A percentile compares a stretch with the other conserved stretches of the same genome.
These are phyloP conservation scores for Vireo altiloquus DNA, from an alignment of 2,113 vertebrate genomes.

Conservation along the genomic window DNA sequence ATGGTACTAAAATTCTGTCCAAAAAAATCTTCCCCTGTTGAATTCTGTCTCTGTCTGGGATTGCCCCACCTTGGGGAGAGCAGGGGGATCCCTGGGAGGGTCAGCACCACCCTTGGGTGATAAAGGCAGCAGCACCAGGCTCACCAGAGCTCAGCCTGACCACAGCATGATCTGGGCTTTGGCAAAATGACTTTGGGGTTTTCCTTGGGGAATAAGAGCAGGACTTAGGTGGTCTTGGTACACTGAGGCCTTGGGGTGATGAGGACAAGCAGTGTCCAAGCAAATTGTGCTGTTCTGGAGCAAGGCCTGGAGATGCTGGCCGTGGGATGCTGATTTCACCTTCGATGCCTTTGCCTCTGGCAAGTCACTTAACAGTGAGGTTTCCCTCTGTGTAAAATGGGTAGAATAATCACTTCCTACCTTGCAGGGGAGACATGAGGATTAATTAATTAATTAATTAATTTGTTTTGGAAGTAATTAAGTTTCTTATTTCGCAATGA, in stretches of 20 bases:
- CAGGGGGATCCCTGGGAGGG: not conserved
- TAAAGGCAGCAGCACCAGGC: not conserved
- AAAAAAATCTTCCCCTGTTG: rapidly evolving
- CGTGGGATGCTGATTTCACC: not conserved
- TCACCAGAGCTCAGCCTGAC: not conserved
- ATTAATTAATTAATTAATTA: slow-evolving; percentile 50
- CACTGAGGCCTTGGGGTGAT: rapidly evolving
- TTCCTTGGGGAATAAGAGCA: rapidly evolving
- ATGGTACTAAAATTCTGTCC: not conserved
- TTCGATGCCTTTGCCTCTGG: not conserved
- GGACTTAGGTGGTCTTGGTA: rapidly evolving
- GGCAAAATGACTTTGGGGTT: not conserved
- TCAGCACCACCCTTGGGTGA: not conserved
- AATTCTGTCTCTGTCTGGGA: not conserved
- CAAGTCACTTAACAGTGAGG: not conserved
- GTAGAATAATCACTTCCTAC: slow-evolving; percentile 37
- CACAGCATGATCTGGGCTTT: not conserved
- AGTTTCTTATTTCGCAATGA: slow-evolving; percentile 29
- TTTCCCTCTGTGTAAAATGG: slow-evolving; percentile 7
- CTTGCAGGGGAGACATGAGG: not conserved
- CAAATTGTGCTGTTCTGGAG: not conserved
- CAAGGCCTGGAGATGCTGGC: too few species aligned
- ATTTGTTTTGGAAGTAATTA: slow-evolving; percentile 50
- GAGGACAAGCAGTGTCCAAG: not conserved
- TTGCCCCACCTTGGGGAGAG: rapidly evolving